Percentiles rank a stretch among this genome's conserved stretches.
Conservation (phyloP, 2,888 invertebrate genomes). For the Archips xylosteana region DNA sequence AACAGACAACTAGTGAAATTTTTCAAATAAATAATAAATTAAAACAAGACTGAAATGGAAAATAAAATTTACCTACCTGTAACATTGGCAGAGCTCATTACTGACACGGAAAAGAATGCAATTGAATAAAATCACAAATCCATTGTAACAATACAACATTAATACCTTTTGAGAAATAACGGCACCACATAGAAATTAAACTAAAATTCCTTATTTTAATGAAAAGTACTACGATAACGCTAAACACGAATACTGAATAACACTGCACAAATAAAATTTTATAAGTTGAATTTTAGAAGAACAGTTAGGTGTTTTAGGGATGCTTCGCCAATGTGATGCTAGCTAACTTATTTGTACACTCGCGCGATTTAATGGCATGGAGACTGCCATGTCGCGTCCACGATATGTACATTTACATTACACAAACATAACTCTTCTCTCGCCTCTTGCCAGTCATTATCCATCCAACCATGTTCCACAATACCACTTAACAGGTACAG, state of each 20-base stretch:
- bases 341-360: conserved; percentile 55
- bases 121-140: conserved; percentile 51
- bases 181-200: conserved; percentile 80
- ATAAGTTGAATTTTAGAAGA: conserved; percentile 52
- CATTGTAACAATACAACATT: conserved; percentile 56
- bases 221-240: conserved; percentile 69
- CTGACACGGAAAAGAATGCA: conserved; percentile 52
- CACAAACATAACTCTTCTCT: conserved; percentile 53
- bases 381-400: neutral
- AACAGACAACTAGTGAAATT: conserved; percentile 37
- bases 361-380: conserved; percentile 47
- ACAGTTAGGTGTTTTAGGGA: conserved; percentile 53
- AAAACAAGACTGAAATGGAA: conserved; percentile 18
- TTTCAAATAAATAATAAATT: conserved; percentile 17
- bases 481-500: conserved; percentile 67
- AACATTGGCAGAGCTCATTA: conserved; percentile 41
- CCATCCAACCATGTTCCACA: conserved; percentile 60
- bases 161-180: conserved; percentile 70
- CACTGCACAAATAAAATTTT: conserved; percentile 60
- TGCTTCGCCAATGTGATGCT: conserved; percentile 63
- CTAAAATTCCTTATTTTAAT: conserved; percentile 59
- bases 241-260: conserved; percentile 77
- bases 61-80: conserved; percentile 27
- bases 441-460: conserved; percentile 46
- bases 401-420: conserved; percentile 47